Conservation (phyloP, 1,140 invertebrate genomes). For the Eupeodes corollae region DNA sequence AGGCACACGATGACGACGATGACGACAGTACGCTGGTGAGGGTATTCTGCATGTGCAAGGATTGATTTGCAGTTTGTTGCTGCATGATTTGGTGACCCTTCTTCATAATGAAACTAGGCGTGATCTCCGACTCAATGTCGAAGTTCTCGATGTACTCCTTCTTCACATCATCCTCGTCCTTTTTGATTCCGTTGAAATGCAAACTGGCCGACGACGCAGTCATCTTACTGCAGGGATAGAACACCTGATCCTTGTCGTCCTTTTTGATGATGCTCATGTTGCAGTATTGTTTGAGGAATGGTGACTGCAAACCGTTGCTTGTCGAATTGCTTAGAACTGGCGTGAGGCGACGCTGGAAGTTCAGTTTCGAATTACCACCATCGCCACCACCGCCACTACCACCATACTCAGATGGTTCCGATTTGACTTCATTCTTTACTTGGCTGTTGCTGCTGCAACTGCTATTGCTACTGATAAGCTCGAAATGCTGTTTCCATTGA, state of each 20-base stretch:
- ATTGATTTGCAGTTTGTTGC: constrained; percentile 12
- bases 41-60: too few species aligned
- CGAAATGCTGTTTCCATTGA: neutral
- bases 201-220: too few species aligned
- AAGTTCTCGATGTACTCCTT: constrained; percentile 32
- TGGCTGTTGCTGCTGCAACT: neutral
- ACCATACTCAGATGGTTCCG: constrained; percentile 16
- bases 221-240: too few species aligned
- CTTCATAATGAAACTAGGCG: constrained; percentile 34
- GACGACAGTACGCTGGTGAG: too few species aligned
- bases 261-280: neutral
- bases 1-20: too few species aligned
- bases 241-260: too few species aligned
- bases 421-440: constrained; percentile 28
- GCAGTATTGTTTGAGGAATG: neutral
- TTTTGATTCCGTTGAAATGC: too few species aligned
- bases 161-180: constrained; percentile 11
- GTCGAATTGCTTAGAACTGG: constrained; percentile 18
- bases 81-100: constrained; percentile 19
- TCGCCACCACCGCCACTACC: constrained; percentile 1
- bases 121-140: constrained; percentile 35
- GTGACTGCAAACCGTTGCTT: constrained; percentile 8
- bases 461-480: neutral
- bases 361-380: neutral
- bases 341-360: neutral